Base-by-base conservation (phyloP, 2,797 vertebrate species). In the Allobates femoralis region DNA sequence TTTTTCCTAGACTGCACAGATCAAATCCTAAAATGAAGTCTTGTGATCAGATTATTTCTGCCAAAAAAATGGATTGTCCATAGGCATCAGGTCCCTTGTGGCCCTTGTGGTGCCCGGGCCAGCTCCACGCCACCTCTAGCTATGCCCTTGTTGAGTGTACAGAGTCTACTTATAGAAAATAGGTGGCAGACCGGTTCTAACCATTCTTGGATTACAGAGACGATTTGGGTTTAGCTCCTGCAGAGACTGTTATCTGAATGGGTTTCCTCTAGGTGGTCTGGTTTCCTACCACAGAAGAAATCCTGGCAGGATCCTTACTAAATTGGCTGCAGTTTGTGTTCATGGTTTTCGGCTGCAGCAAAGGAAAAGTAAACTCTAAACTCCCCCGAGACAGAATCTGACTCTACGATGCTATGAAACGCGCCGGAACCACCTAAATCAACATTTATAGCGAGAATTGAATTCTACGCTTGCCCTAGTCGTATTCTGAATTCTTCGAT, bases 281-380 rank as follows among this genome's bases (percentile, higher is more conserved):
- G 50, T 76, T 76, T 76, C 74, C 74, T 55, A 32, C 74, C 74
- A 76, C 74, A 76, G 28, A 53, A 53, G 26, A 76, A 51, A 55
- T 53, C 6, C 28, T 76, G 74, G n/a, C 74, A 76, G 74, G 74
- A 12, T 55, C 50, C 26, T 76, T 21, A 76, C 16, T 76, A 30
- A 76, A 53, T 55, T 53, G 74, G n/a, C 74, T 55, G 46, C 46
- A 55, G 28, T 55, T 76, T 55, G 16, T 21, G 28, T 32, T 32
- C 75, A 30, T 56, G 75, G 71, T 46, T 74, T 74, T 74, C 50
- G 37, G 23, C 71, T 74, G 34, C 23, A 50, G 37, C 50, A 50
- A 46, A 50, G 71, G 71, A 74, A 73, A 74, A 74, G 71, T 50
- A 74, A 74, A 74, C n/a, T 23, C 46, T 50, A 74, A 50, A 50